Base-by-base conservation (phyloP, 1,140 invertebrate genomes). In the Zophobas morio region DNA sequence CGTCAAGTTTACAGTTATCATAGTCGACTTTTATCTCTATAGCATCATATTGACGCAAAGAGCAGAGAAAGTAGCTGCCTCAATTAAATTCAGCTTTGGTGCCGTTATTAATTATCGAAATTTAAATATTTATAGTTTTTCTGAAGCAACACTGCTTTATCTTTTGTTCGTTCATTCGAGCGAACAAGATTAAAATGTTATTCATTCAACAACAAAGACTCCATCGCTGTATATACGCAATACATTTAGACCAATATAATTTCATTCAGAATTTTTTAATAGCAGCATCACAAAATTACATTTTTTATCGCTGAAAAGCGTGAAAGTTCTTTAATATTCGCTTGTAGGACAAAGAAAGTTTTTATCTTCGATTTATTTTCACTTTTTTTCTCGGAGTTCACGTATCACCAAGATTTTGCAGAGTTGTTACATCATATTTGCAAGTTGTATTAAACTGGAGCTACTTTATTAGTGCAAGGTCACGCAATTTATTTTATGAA, bases 81-180 rank as follows among this genome's bases (percentile, higher is more conserved):
- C 39, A 40, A 66, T 42, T 8, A 60, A 36, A 6, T 53, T 53
- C 42, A 8, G 8, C 42, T 46, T 46, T 4, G 42, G 42, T 51
- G 6, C 2, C 2, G 2, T 20, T 51, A 51, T 46, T n/a, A 20
- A n/a, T 66, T 66, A 66, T 66, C 60, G 33, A 66, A 66, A 40
- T 66, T 54, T 66, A 66, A 66, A 66, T 66, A 66, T 66, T 66
- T 66, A 66, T 33, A 66, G 60, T 66, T 66, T 66, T 42, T 66
- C 39, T 66, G 3, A 42, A 4, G 2, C 20, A 2, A 66, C 2
- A 66, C 33, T 66, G 1, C 39, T 39, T 42, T 42, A 46, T 46
- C 60, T 42, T 66, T 66, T 66, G 39, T 66, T 66, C 60, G 39
- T 66, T 66, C 60, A 66, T 66, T 66, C 37, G 60, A 66, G 39